Conservation (phyloP, 2,113 vertebrate genomes). For the Paramisgurnus dabryanus region DNA sequence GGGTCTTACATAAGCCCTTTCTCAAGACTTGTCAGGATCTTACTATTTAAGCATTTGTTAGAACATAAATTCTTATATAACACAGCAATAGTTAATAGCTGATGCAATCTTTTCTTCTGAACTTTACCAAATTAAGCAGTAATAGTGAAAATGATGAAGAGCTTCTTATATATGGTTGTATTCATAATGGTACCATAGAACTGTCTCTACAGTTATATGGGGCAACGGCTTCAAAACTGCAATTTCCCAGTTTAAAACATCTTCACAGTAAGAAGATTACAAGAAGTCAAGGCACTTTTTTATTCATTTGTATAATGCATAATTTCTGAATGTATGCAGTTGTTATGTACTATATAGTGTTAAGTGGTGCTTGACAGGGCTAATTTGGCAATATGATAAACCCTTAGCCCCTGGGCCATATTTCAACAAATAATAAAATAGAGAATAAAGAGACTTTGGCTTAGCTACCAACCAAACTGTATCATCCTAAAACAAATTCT, state of each 20-base stretch:
- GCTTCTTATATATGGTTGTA: neutral
- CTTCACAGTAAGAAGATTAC: constrained; percentile 5
- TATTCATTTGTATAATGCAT: neutral
- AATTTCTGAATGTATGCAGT: neutral
- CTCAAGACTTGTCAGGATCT: neutral
- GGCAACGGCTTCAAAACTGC: constrained; percentile 41
- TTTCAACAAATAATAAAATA: no score
- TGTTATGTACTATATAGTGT: no score
- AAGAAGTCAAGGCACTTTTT: constrained; percentile 8
- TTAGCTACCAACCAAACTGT: no score
- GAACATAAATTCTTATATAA: constrained; percentile 2
- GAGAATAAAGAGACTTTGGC: no score
- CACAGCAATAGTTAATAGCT: neutral
- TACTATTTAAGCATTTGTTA: constrained; percentile 2
- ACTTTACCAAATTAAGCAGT: neutral
- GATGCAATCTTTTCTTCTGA: neutral
- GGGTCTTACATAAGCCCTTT: constrained; percentile 4
- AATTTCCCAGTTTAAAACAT: constrained; percentile 37
- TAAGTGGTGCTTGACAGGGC: no score
- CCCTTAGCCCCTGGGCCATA: no score
- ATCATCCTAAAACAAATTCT: no score
- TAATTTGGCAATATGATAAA: no score
- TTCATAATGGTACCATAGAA: constrained; percentile 4
- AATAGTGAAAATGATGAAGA: neutral
- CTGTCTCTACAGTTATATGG: constrained; percentile 12